Percentiles rank a stretch among this genome's conserved stretches.
Conservation (phyloP, 2,888 invertebrate genomes). For the Helicoverpa assulta region DNA sequence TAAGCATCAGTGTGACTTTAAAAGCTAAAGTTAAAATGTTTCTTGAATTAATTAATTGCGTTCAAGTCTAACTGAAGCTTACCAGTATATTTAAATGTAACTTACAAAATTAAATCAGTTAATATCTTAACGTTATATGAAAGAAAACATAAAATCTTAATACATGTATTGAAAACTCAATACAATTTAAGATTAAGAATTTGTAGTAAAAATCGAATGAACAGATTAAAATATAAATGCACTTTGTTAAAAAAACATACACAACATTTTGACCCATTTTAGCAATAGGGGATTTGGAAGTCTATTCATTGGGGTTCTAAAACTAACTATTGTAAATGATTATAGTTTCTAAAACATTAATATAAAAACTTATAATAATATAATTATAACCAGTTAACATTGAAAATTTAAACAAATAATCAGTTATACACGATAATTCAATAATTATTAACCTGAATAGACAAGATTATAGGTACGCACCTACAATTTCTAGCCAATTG, state of each 20-base stretch:
- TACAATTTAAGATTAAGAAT: conserved; percentile 19
- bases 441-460: conserved; percentile 39
- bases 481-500: conserved; percentile 43
- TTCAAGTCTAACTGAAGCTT: not conserved
- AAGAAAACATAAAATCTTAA: conserved; percentile 6
- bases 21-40: not conserved
- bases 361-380: conserved; percentile 48
- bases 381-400: conserved; percentile 56
- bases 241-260: conserved; percentile 26
- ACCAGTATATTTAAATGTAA: not conserved
- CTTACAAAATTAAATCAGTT: conserved; percentile 9
- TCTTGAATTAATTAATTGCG: not conserved
- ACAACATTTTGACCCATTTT: conserved; percentile 52
- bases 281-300: conserved; percentile 55
- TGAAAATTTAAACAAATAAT: conserved; percentile 47
- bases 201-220: conserved; percentile 22
- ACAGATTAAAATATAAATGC: conserved; percentile 62
- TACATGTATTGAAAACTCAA: conserved; percentile 32
- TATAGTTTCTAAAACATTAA: conserved; percentile 41
- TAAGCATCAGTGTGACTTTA: not conserved
- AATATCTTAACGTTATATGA: not conserved
- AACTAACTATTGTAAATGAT: conserved; percentile 44
- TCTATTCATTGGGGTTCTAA: conserved; percentile 33
- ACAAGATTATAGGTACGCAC: conserved; percentile 21
- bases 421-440: conserved; percentile 13